These are phyloP conservation scores for Trigoniulus corallinus DNA, from an alignment of 1,140 invertebrate genomes.

Conservation along the genomic window DNA sequence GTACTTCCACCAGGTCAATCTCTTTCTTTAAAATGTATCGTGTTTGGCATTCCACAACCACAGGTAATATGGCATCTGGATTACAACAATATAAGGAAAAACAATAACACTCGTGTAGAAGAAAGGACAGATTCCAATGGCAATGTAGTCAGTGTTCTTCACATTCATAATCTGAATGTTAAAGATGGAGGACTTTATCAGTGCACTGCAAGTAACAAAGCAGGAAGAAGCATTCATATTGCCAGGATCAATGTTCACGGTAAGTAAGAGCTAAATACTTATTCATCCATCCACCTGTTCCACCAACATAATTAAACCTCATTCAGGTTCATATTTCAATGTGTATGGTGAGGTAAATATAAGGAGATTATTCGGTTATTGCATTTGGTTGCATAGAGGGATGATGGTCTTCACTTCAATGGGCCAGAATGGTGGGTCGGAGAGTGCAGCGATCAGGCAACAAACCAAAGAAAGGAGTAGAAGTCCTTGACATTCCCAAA, in stretches of 20 bases:
- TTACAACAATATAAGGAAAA: neutral
- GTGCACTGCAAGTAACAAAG: conserved; percentile 53
- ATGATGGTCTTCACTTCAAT: too few species aligned
- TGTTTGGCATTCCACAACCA: neutral
- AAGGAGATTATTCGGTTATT: too few species aligned
- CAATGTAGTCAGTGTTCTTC: conserved; percentile 1
- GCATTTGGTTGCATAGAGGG: too few species aligned
- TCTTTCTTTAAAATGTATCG: neutral
- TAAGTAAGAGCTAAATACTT: neutral
- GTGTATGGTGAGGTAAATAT: too few species aligned
- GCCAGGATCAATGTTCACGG: conserved; percentile 7
- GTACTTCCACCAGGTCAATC: neutral
- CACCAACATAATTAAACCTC: too few species aligned
- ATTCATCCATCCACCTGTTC: neutral
- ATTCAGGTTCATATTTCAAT: too few species aligned
- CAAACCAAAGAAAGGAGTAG: too few species aligned
- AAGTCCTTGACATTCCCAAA: too few species aligned
- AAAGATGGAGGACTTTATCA: conserved; percentile 55
- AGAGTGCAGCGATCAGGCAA: too few species aligned
- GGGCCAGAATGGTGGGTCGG: too few species aligned
- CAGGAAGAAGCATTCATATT: neutral
- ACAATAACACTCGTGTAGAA: neutral
- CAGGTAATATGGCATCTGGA: conserved; percentile 2
- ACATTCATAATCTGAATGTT: conserved; percentile 9
- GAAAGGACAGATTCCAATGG: neutral